phyloP scores from a whole-genome alignment of 2,888 invertebrate genomes.

The Yponomeuta sedellus region DNA sequence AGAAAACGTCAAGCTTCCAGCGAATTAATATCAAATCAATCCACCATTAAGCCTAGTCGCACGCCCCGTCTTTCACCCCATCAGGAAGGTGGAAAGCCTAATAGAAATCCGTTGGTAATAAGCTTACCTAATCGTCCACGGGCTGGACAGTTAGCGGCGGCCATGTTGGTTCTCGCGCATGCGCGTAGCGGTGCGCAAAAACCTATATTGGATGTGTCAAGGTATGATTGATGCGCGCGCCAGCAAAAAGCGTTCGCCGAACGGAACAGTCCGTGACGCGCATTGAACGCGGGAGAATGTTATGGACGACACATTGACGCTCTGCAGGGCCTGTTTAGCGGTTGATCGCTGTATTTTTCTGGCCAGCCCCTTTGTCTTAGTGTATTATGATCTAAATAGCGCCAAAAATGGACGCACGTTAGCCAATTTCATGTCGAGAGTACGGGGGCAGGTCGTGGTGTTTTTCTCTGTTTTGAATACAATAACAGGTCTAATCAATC shows the following conservation, averaged over 20 bases:
- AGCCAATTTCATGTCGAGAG: neutral
- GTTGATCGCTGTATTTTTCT: constrained; percentile 14
- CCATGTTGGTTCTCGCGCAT: constrained; percentile 40
- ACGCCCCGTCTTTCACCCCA: constrained; percentile 72
- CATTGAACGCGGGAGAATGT: constrained; percentile 30
- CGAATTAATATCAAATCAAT: constrained; percentile 75
- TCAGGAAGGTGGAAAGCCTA: constrained; percentile 71
- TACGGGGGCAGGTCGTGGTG: no score
- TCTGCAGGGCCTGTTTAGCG: constrained; percentile 14
- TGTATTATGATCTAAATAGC: neutral
- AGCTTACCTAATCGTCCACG: constrained; percentile 68
- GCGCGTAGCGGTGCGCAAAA: constrained; percentile 53
- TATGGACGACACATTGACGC: constrained; percentile 16
- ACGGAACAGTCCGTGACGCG: constrained; percentile 61
- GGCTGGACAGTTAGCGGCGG: constrained; percentile 51
- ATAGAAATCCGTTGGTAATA: constrained; percentile 68
- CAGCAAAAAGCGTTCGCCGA: constrained; percentile 57
- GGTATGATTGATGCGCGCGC: constrained; percentile 67
- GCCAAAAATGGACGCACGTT: neutral
- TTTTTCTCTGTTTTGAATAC: no score
- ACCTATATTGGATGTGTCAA: constrained; percentile 74
- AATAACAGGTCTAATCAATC: no score
- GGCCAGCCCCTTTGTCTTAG: constrained; percentile 19
- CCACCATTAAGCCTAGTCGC: constrained; percentile 67
- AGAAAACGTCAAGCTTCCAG: constrained; percentile 52